Base-by-base conservation (phyloP, 2,797 vertebrate genomes). In the Dicrostonyx torquatus region DNA sequence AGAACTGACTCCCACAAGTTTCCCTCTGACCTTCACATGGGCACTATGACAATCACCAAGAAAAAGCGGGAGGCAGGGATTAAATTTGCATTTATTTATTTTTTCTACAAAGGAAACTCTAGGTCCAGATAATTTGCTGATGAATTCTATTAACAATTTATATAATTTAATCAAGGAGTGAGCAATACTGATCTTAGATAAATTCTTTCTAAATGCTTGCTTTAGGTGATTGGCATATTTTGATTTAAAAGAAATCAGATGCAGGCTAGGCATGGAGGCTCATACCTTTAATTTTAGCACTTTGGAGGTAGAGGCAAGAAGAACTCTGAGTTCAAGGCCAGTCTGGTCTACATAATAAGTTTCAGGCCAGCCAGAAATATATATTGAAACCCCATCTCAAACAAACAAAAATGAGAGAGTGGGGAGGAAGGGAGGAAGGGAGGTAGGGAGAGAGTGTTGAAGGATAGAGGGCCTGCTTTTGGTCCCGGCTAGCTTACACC, bases 191-290 rank as follows among this genome's bases (percentile, higher is more conserved):
- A 55, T 58, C 24, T 93, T 90, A 77, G 82, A 79, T 85, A 72
- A 94, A 14, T 13, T 77, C 14, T 95, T 93, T 78, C 12, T 73
- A 68, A 96, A 92, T 82, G 76, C 15, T 91, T 87, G 4, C 91
- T 96, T 91, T 88, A 75, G 80, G 85, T 88, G 37, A 37, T 2
- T 20, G 90, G n/a, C 6, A 75, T 70, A 64, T 1, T 53, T 55
- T 94, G 55, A 94, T 48, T 93, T 18, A 91, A 93, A 89, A 78
- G 84, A 83, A 79, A 83, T 9, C 20, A 85, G 11, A 50, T 50
- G n/a, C 34, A 68, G 43, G 20, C 31, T 85, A 13, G 12, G 31
- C 62, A 84, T 68, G 45, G 45, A 68, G 20, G 31, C 31, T 50
- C 43, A n/a, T 12, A 5, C 31, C 31, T 7, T 84, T 68, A 68